Evolutionary conservation across 2,888 invertebrate species (phyloP), one percentile per base, ranked within the genome.

Genomic region (Lasioglossum malachurum): DNA sequence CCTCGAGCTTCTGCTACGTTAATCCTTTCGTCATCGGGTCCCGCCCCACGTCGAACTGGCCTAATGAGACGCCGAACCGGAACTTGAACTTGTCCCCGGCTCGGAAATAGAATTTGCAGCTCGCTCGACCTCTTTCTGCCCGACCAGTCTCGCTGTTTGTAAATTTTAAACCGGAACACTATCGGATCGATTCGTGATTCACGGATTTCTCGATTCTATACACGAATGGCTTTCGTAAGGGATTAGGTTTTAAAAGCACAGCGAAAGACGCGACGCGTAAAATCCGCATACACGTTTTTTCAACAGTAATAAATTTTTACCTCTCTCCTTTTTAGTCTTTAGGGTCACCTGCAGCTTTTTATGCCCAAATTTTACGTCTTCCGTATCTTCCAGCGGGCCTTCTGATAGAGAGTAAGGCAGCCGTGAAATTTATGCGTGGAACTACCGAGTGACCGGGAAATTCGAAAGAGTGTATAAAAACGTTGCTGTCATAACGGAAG

Each of bases 21-120:
- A 90, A 90, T 90, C 89, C 89, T 89, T 90, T 87, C 89, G 89
- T 88, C 89, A 88, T 82, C 85, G 88, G 80, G 88, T 84, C 88
- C 86, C 78, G 88, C 74, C 78, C 69, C 75, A 75, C 85, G 90
- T 90, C 89, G 89, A 89, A 89, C 88, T 87, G 83, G 85, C 88
- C 89, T 90, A 90, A 90, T 90, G 89, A 90, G 89, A 88, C 87
- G 87, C 84, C 74, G 75, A 69, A 41, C 80, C 79, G 38, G 35
- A 74, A 75, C 84, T 67, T 69, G 73, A 73, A 75, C 83, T 69
- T 78, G 64, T 84, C 53, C 35, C 49, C 35, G 57, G 19, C 38
- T 64, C 64, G 75, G 46, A 80, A 86, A 87, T 86, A 78, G 83
- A 86, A 87, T 89, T 89, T 89, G 89, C 88, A 82, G 81, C 80